Conservation (phyloP, 1,140 invertebrate genomes). For the Hesperophylax magnus region DNA sequence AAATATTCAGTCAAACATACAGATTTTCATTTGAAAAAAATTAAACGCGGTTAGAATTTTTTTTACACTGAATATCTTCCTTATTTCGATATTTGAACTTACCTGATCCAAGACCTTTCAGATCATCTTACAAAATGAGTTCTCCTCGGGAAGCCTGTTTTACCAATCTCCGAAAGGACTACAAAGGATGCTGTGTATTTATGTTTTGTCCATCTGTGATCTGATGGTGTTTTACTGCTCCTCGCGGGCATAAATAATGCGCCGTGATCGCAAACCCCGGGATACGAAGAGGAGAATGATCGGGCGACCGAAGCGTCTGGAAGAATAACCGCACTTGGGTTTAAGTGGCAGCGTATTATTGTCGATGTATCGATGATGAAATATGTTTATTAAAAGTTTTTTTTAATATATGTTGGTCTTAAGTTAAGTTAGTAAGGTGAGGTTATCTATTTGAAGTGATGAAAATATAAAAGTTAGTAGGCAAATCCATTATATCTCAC, state of each 20-base stretch:
- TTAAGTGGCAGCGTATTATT: not conserved
- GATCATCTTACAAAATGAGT: conserved; percentile 28
- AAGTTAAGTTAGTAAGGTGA: too few relatives aligned
- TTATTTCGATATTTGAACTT: too few relatives aligned
- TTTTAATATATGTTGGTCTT: too few relatives aligned
- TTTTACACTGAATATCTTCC: too few relatives aligned
- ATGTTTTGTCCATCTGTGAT: conserved; percentile 46
- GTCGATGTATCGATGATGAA: not conserved
- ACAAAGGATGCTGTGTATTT: conserved; percentile 44
- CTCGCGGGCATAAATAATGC: conserved; percentile 51
- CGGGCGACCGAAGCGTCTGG: not conserved
- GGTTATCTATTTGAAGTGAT: too few relatives aligned
- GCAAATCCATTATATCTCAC: too few relatives aligned
- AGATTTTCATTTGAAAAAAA: too few relatives aligned
- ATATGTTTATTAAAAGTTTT: not conserved
- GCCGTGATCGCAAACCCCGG: conserved; percentile 44
- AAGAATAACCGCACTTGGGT: not conserved
- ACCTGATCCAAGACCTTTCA: not conserved
- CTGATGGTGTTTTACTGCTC: conserved; percentile 50
- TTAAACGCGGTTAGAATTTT: too few relatives aligned
- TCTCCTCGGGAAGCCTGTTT: conserved; percentile 2
- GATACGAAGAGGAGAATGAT: conserved; percentile 20
- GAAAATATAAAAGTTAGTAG: too few relatives aligned
- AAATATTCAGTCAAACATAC: too few relatives aligned
- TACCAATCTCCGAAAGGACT: conserved; percentile 10